phyloP scores from a whole-genome alignment of 2,888 invertebrate species.

The Eupsilia transversa region DNA sequence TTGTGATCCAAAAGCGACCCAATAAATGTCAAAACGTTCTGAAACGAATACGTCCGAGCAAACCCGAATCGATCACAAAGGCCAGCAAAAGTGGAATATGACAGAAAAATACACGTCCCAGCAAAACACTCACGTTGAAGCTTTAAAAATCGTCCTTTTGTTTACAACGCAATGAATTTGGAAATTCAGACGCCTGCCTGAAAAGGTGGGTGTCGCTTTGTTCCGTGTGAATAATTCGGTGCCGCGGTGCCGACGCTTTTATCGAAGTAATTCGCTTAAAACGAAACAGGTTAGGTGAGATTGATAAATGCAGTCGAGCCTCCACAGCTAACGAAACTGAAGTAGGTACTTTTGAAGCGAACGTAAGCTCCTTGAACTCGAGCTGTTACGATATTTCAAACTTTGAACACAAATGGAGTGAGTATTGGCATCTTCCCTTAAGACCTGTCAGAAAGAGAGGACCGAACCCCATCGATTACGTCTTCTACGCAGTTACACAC shows the following conservation, averaged over 20 bases:
- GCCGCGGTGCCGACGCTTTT: slow-evolving; percentile 71
- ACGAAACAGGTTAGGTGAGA: slow-evolving; percentile 80
- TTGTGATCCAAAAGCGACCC: slow-evolving; percentile 1
- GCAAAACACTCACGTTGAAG: slow-evolving; percentile 71
- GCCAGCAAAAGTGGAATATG: slow-evolving; percentile 74
- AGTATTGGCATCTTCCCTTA: neutral
- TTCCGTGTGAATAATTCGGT: slow-evolving; percentile 81
- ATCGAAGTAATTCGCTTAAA: slow-evolving; percentile 80
- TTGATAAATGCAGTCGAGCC: slow-evolving; percentile 78
- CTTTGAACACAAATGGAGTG: slow-evolving; percentile 1
- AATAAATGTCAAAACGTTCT: slow-evolving; percentile 11
- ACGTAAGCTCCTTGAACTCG: slow-evolving; percentile 26
- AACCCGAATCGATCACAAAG: slow-evolving; percentile 62
- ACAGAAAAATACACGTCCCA: slow-evolving; percentile 66
- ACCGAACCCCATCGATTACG: slow-evolving; percentile 13
- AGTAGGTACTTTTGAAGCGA: neutral
- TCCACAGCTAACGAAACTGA: slow-evolving; percentile 36
- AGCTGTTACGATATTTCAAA: slow-evolving; percentile 11
- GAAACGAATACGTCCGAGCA: slow-evolving; percentile 42
- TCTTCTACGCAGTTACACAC: slow-evolving; percentile 50
- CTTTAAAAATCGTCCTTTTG: slow-evolving; percentile 84
- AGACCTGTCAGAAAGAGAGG: slow-evolving; percentile 13
- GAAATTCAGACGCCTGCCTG: slow-evolving; percentile 84
- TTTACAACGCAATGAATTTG: slow-evolving; percentile 86
- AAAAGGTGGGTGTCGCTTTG: slow-evolving; percentile 81